Evolutionary conservation across 2,113 vertebrate genomes (phyloP).

Genomic region (Micronisus gabar): DNA sequence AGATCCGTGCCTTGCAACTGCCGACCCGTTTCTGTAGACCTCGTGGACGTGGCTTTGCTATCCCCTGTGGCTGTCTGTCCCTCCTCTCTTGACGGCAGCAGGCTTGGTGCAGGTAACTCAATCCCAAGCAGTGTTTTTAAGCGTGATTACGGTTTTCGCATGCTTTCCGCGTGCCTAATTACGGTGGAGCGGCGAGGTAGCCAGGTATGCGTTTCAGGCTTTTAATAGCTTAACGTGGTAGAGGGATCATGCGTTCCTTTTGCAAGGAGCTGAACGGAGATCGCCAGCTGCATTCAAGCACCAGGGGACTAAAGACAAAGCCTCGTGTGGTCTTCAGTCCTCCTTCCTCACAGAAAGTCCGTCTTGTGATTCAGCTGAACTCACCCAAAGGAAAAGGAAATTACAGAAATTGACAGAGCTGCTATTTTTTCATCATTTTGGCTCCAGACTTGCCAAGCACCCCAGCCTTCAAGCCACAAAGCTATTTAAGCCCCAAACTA

Average conservation of each 20-base stretch:
- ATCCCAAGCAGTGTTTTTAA: not conserved
- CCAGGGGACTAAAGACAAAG: not conserved
- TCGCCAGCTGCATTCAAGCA: not conserved
- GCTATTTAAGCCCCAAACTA: not conserved
- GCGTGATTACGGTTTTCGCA: not conserved
- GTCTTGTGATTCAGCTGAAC: not conserved
- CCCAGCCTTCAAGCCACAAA: not conserved
- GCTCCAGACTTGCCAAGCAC: not conserved
- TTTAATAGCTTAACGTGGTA: not conserved
- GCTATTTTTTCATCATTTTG: not conserved
- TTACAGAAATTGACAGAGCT: not conserved
- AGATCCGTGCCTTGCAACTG: accelerated
- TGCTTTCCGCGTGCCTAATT: not conserved
- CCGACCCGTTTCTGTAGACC: not conserved
- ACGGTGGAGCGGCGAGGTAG: not conserved
- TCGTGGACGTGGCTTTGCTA: accelerated
- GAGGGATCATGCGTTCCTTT: accelerated
- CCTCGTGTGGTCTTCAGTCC: not conserved
- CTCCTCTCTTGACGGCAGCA: not conserved
- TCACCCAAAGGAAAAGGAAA: not conserved
- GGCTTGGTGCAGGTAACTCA: not conserved
- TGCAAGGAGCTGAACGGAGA: not conserved
- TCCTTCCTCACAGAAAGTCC: not conserved
- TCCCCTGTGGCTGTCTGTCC: not conserved
- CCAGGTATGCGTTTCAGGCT: not conserved